A percentile compares a stretch with the other conserved stretches of the same genome.
These are phyloP conservation scores for Apodemia duryi DNA, from an alignment of 2,888 invertebrate species.

Conservation along the genomic window DNA sequence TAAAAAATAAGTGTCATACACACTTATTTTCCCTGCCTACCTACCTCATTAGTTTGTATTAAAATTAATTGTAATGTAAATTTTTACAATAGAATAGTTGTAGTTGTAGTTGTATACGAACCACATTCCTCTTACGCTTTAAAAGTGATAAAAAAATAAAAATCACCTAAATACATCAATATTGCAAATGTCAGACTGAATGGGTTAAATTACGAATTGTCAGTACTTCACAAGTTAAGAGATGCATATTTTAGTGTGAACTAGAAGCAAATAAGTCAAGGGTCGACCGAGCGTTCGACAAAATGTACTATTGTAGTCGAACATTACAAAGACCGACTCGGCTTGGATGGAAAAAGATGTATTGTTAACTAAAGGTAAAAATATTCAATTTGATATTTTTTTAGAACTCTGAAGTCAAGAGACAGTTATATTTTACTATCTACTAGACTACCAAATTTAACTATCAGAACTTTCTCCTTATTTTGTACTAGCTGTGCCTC, in stretches of 20 bases:
- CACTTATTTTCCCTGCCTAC: too few species aligned
- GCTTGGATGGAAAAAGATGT: constrained; percentile 24
- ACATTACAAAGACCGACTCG: constrained; percentile 37
- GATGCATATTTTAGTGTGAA: constrained; percentile 27
- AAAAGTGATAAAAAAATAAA: too few species aligned
- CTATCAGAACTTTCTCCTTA: too few species aligned
- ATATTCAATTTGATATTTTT: too few species aligned
- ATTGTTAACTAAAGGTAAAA: constrained; percentile 21
- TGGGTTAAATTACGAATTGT: neutral
- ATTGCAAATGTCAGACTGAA: neutral
- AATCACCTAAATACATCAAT: neutral
- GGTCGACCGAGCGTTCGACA: constrained; percentile 62
- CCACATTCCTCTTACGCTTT: too few species aligned
- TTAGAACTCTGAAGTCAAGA: too few species aligned
- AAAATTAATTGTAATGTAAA: neutral
- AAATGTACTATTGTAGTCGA: constrained; percentile 56
- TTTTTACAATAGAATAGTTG: neutral
- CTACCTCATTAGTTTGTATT: too few species aligned
- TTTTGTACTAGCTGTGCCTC: too few species aligned
- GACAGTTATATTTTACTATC: too few species aligned
- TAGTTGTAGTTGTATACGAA: too few species aligned
- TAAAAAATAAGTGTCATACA: too few species aligned
- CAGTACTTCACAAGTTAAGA: constrained; percentile 2
- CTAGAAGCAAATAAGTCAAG: constrained; percentile 53
- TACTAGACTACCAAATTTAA: too few species aligned